phyloP scores from a whole-genome alignment of 2,113 vertebrate species.

The Cryptoleucopteryx plumbea region DNA sequence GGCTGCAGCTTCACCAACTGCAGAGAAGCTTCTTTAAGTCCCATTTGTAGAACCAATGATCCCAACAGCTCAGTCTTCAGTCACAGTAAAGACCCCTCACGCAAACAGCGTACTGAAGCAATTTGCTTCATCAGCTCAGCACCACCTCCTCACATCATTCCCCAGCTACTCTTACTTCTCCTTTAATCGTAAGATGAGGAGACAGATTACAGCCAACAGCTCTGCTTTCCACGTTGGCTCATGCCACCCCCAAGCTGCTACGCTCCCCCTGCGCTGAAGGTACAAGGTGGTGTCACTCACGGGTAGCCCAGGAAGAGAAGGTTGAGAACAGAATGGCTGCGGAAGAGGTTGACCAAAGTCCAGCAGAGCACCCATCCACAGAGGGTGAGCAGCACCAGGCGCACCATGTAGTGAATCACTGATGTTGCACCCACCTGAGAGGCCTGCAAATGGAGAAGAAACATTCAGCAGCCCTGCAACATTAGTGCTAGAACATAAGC shows the following conservation, averaged over 20 bases:
- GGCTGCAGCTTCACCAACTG: not conserved
- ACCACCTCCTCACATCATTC: not conserved
- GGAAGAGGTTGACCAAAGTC: constrained; percentile 95
- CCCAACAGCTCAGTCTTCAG: not conserved
- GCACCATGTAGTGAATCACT: constrained; percentile 81
- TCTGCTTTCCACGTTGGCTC: not conserved
- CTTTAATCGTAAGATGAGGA: not conserved
- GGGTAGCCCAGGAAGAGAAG: constrained; percentile 98
- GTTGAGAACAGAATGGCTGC: constrained; percentile 94
- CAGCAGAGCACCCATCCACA: constrained; percentile 97
- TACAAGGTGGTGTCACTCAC: constrained; percentile 76
- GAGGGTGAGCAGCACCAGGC: constrained; percentile 89
- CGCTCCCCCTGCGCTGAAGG: not conserved
- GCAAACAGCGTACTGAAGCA: not conserved
- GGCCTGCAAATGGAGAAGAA: constrained; percentile 73
- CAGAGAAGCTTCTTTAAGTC: not conserved
- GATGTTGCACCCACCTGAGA: constrained; percentile 87
- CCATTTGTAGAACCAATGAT: not conserved
- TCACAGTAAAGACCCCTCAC: not conserved
- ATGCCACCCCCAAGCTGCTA: not conserved
- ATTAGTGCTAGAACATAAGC: not conserved
- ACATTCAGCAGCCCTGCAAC: not conserved
- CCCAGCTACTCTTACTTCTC: not conserved
- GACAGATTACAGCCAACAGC: not conserved
- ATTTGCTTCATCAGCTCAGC: not conserved